A percentile compares a stretch with the other conserved stretches of the same genome.
These are phyloP conservation scores for Botia almorhae DNA, from an alignment of 2,797 vertebrate genomes.

Conservation along the genomic window DNA sequence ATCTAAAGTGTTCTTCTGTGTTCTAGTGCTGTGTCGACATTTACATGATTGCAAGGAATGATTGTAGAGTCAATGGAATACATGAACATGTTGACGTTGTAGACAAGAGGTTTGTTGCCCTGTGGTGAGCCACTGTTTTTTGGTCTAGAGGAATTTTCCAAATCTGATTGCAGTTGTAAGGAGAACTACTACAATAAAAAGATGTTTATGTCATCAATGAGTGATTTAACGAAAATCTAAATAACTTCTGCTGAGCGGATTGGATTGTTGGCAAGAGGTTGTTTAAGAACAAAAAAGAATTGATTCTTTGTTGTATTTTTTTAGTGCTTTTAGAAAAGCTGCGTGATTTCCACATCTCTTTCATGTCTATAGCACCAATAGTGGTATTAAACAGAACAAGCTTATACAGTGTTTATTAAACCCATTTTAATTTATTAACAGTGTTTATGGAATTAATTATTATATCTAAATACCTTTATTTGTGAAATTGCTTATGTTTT, in stretches of 20 bases:
- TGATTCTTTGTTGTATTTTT: neutral
- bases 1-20: slow-evolving; percentile 20
- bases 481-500: neutral
- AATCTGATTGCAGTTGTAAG: neutral
- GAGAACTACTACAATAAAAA: slow-evolving; percentile 2
- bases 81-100: slow-evolving; percentile 2
- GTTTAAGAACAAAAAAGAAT: neutral
- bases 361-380: too few species aligned
- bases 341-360: too few species aligned
- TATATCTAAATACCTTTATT: neutral
- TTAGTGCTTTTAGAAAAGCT: neutral
- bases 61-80: slow-evolving; percentile 4
- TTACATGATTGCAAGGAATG: slow-evolving; percentile 30
- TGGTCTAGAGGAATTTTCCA: neutral
- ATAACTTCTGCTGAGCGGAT: neutral
- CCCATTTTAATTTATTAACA: neutral
- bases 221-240: neutral
- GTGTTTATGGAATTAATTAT: neutral
- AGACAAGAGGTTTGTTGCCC: slow-evolving; percentile 31
- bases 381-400: too few species aligned
- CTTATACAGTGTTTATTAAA: too few species aligned
- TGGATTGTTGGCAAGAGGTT: neutral
- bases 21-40: slow-evolving; percentile 33
- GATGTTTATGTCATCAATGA: neutral
- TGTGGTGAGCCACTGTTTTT: slow-evolving; percentile 12